Evolutionary conservation across 2,113 vertebrate species (phyloP).

Genomic region (Chlamydotis undulata): DNA sequence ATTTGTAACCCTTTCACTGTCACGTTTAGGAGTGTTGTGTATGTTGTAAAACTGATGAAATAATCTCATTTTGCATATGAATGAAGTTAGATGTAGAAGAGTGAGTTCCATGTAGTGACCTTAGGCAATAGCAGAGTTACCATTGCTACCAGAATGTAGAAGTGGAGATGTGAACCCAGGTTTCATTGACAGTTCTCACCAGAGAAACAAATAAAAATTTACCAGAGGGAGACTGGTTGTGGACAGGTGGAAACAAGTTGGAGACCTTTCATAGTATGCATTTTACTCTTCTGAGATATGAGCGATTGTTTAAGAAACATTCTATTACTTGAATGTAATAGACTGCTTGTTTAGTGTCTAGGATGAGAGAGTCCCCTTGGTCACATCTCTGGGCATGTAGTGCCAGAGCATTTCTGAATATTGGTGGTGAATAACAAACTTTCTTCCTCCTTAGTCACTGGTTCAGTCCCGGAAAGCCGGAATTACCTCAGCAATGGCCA

Average conservation of each 20-base stretch:
- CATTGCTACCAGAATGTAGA: neutral
- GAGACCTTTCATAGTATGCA: neutral
- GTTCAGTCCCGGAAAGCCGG: conserved; percentile 97
- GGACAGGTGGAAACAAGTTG: neutral
- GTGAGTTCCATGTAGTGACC: neutral
- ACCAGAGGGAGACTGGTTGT: neutral
- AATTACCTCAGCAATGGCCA: conserved; percentile 95
- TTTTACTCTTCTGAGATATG: neutral
- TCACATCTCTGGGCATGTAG: neutral
- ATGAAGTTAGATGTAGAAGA: neutral
- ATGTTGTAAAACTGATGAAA: neutral
- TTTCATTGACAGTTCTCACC: neutral
- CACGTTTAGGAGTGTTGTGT: neutral
- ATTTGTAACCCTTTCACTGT: neutral
- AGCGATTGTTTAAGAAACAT: neutral
- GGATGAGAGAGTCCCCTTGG: neutral
- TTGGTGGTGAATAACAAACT: neutral
- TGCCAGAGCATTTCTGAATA: neutral
- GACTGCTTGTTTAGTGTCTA: neutral
- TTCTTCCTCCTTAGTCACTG: conserved; percentile 83
- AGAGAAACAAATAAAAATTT: neutral
- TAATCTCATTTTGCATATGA: neutral
- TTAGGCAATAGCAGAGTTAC: neutral
- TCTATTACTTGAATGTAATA: neutral
- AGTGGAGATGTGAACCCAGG: neutral